These are phyloP conservation scores for Limnothrissa miodon DNA, from an alignment of 2,113 vertebrate genomes.

Conservation along the genomic window DNA sequence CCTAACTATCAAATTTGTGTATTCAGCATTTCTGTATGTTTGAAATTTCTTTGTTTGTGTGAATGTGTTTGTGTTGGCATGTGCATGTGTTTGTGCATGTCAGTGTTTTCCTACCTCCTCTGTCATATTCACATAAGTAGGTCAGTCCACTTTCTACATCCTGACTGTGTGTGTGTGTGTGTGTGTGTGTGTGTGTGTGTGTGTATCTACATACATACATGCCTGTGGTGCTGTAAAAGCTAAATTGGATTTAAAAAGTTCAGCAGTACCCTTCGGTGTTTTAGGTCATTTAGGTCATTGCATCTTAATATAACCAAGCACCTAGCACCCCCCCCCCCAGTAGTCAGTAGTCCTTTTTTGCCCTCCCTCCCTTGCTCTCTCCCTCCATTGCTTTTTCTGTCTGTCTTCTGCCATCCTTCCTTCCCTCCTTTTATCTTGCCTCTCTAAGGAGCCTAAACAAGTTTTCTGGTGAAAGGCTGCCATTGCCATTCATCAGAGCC, in stretches of 20 bases:
- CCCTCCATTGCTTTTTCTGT: neutral
- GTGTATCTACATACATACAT: neutral
- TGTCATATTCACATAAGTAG: neutral
- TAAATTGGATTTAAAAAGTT: neutral
- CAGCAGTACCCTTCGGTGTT: neutral
- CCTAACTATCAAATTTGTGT: neutral
- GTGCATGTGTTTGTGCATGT: neutral
- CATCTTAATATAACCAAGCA: neutral
- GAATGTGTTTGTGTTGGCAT: neutral
- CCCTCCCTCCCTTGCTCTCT: neutral
- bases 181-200: neutral
- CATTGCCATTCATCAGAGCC: slow-evolving; percentile 43
- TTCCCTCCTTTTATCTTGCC: neutral
- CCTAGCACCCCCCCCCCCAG: neutral
- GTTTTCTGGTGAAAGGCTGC: neutral
- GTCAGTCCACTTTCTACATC: neutral
- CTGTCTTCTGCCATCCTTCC: neutral
- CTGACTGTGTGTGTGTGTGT: neutral
- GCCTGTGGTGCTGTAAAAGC: neutral
- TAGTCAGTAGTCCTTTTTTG: neutral
- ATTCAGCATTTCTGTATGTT: neutral
- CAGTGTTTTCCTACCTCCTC: neutral
- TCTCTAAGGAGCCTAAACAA: neutral
- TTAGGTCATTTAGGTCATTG: neutral
- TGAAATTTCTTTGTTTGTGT: neutral